phyloP scores from a whole-genome alignment of 2,113 vertebrate genomes.

The Vidua macroura region DNA sequence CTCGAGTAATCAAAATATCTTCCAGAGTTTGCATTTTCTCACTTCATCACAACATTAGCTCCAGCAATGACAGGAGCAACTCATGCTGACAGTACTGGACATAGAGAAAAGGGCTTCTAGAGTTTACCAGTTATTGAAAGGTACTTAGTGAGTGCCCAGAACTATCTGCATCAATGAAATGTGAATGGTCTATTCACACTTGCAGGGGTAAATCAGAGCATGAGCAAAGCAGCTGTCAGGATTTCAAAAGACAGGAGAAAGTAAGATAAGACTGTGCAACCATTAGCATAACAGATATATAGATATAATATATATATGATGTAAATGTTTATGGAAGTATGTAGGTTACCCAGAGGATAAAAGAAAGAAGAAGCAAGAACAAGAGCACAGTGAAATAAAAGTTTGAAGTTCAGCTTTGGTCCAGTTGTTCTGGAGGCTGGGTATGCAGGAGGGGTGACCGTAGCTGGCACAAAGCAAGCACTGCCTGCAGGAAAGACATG shows the following conservation, averaged over 20 bases:
- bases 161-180: not conserved
- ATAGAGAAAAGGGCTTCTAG: not conserved
- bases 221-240: not conserved
- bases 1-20: not conserved
- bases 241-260: not conserved
- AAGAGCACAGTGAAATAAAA: not conserved
- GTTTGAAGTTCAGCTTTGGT: not conserved
- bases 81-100: not conserved
- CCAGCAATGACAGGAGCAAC: not conserved
- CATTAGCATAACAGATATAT: not conserved
- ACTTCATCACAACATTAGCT: not conserved
- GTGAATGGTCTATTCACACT: not conserved
- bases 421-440: not conserved
- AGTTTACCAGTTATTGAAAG: not conserved
- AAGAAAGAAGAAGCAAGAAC: not conserved
- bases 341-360: not conserved
- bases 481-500: not conserved
- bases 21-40: not conserved
- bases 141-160: not conserved
- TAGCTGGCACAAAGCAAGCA: not conserved
- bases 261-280: not conserved
- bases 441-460: not conserved
- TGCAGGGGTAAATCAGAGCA: rapidly evolving
- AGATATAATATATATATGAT: no score
- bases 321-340: not conserved